Evolutionary conservation across 2,888 invertebrate species (phyloP).

Genomic region (Drosophila lutescens): DNA sequence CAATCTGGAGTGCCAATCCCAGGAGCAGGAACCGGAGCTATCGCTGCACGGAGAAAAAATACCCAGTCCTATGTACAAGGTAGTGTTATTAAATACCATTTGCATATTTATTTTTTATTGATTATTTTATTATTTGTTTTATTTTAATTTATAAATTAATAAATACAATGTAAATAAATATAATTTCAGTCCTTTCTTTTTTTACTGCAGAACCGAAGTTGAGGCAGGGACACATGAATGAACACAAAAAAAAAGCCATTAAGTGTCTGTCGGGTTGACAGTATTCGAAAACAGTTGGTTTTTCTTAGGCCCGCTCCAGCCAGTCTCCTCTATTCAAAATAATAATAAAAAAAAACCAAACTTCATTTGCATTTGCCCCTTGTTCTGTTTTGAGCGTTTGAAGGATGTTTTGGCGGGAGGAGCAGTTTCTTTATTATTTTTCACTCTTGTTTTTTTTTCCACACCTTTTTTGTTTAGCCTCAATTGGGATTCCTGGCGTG

Average conservation of each 20-base stretch:
- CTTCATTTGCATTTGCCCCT: constrained; percentile 69
- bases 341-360: constrained; percentile 58
- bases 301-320: constrained; percentile 12
- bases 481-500: constrained; percentile 63
- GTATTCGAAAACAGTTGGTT: constrained; percentile 70
- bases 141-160: too few relatives aligned
- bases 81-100: too few relatives aligned
- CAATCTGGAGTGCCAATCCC: constrained; percentile 43
- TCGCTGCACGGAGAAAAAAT: constrained; percentile 7
- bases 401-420: constrained; percentile 59
- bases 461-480: constrained; percentile 42
- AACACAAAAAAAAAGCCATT: constrained; percentile 65
- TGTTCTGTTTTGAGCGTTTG: constrained; percentile 42
- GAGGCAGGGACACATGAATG: constrained; percentile 30
- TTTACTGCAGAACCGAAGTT: constrained; percentile 8
- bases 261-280: constrained; percentile 75
- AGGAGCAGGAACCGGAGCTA: constrained; percentile 47
- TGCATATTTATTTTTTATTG: too few relatives aligned
- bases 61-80: too few relatives aligned
- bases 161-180: too few relatives aligned
- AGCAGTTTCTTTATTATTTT: constrained; percentile 43
- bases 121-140: too few relatives aligned
- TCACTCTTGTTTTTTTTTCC: constrained; percentile 33
- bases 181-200: not conserved
- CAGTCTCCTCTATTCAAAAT: constrained; percentile 41